These are phyloP conservation scores for Tachina lurida DNA, from an alignment of 2,888 invertebrate genomes.

Conservation along the genomic window DNA sequence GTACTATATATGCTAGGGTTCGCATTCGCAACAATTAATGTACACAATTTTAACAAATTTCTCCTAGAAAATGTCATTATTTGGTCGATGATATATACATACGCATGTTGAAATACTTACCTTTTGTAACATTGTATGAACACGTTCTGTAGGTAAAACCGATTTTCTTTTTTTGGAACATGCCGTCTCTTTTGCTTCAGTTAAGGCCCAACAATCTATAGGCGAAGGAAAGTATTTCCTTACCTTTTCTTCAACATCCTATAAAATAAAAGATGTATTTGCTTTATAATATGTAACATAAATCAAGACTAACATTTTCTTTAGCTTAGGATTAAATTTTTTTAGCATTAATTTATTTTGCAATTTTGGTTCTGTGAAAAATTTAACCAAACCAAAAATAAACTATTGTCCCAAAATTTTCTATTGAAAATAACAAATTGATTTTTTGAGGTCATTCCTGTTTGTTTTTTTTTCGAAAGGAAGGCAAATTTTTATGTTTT, in stretches of 20 bases:
- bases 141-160: conserved; percentile 93
- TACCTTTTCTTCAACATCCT: conserved; percentile 97
- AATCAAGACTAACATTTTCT: neutral
- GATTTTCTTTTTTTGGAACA: conserved; percentile 90
- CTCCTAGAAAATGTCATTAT: neutral
- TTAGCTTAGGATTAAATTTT: too few species aligned
- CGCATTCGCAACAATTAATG: too few species aligned
- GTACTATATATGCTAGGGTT: too few species aligned
- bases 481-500: too few species aligned
- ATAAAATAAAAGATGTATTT: conserved; percentile 28
- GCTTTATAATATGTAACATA: neutral
- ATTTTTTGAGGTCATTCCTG: too few species aligned
- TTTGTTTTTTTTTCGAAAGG: too few species aligned
- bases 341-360: neutral
- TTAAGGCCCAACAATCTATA: conserved; percentile 96
- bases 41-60: neutral
- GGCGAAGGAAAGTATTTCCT: conserved; percentile 96
- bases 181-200: conserved; percentile 93
- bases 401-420: too few species aligned
- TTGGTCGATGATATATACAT: too few species aligned
- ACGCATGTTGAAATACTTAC: conserved; percentile 80
- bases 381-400: too few species aligned
- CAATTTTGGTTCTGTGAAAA: too few species aligned
- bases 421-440: too few species aligned
- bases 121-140: conserved; percentile 93